A percentile compares a stretch with the other conserved stretches of the same genome.
phyloP scores from a whole-genome alignment of 2,113 vertebrate species.

The Mormoops blainvillei region DNA sequence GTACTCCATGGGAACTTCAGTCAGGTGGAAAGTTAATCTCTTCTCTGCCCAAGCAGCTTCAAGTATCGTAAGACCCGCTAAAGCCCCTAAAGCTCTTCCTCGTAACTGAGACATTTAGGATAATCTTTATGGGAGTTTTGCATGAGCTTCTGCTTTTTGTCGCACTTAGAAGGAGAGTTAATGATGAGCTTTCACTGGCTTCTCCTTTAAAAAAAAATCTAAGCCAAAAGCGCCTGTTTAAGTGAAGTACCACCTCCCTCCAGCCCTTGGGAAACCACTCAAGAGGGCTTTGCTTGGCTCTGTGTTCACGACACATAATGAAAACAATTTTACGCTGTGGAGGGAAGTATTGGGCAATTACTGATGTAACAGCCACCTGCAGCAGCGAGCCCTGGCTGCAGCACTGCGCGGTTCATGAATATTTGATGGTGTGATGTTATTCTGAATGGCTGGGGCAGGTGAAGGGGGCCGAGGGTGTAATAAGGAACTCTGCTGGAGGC shows the following conservation, averaged over 20 bases:
- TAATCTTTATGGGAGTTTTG: constrained; percentile 91
- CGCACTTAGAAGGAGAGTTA: constrained; percentile 92
- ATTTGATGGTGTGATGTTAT: constrained; percentile 98
- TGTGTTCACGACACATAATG: constrained; percentile 99
- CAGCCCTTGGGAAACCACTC: constrained; percentile 96
- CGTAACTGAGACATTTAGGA: constrained; percentile 98
- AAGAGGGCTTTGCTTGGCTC: constrained; percentile 95
- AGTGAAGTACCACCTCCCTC: constrained; percentile 97
- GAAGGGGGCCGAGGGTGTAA: constrained; percentile 91
- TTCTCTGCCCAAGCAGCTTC: constrained; percentile 89
- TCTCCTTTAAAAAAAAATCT: constrained; percentile 66
- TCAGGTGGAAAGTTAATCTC: constrained; percentile 99
- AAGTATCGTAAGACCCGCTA: constrained; percentile 89
- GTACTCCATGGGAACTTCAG: constrained; percentile 99
- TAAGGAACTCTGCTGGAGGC: constrained; percentile 98
- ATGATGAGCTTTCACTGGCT: constrained; percentile 94
- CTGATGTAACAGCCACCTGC: constrained; percentile 99
- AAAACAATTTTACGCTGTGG: constrained; percentile 99
- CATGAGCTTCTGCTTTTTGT: constrained; percentile 93
- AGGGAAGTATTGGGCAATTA: constrained; percentile 99
- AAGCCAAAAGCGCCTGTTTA: constrained; percentile 95
- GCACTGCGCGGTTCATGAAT: constrained; percentile 92
- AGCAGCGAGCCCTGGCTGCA: constrained; percentile 88
- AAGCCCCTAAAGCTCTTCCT: constrained; percentile 88
- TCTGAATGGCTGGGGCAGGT: constrained; percentile 97